A percentile compares a stretch with the other conserved stretches of the same genome.
Conservation (phyloP, 2,888 invertebrate genomes). For the Caenorhabditis parvicauda region DNA sequence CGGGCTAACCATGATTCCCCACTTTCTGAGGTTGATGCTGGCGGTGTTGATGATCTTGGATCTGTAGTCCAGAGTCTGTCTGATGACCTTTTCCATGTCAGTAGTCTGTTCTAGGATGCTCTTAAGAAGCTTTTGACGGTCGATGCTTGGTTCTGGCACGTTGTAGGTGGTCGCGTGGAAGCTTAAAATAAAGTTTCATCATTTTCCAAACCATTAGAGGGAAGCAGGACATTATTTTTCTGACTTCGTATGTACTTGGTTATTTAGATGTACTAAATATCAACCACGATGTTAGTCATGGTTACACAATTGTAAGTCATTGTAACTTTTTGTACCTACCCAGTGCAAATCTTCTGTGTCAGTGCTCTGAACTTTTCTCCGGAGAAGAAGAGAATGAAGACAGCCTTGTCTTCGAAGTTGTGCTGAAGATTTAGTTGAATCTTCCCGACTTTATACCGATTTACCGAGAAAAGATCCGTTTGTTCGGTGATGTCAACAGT, state of each 20-base stretch:
- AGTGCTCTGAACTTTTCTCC: slow-evolving; percentile 92
- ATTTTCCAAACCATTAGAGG: too few relatives aligned
- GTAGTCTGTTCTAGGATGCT: slow-evolving; percentile 87
- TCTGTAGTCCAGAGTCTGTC: slow-evolving; percentile 94
- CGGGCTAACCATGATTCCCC: slow-evolving; percentile 83
- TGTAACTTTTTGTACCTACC: slow-evolving; percentile 67
- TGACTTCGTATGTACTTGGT: too few relatives aligned
- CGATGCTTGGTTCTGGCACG: slow-evolving; percentile 91
- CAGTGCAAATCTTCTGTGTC: slow-evolving; percentile 96
- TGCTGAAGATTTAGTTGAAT: slow-evolving; percentile 3
- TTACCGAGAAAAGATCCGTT: slow-evolving; percentile 30
- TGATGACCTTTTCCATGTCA: slow-evolving; percentile 88
- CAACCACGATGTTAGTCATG: too few relatives aligned
- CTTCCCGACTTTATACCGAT: slow-evolving; percentile 5
- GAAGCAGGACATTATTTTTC: too few relatives aligned
- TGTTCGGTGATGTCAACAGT: slow-evolving; percentile 38
- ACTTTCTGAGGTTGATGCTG: slow-evolving; percentile 93
- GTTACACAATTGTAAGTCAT: not conserved
- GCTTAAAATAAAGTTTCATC: slow-evolving; percentile 48
- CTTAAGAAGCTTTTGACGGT: slow-evolving; percentile 91
- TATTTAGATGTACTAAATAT: too few relatives aligned
- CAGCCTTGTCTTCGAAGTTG: slow-evolving; percentile 86
- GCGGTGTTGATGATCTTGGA: slow-evolving; percentile 93
- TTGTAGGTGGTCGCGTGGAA: slow-evolving; percentile 89
- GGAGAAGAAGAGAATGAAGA: slow-evolving; percentile 77